Base-by-base conservation (phyloP, 1,140 invertebrate genomes). In the Aphelenchoides besseyi region DNA sequence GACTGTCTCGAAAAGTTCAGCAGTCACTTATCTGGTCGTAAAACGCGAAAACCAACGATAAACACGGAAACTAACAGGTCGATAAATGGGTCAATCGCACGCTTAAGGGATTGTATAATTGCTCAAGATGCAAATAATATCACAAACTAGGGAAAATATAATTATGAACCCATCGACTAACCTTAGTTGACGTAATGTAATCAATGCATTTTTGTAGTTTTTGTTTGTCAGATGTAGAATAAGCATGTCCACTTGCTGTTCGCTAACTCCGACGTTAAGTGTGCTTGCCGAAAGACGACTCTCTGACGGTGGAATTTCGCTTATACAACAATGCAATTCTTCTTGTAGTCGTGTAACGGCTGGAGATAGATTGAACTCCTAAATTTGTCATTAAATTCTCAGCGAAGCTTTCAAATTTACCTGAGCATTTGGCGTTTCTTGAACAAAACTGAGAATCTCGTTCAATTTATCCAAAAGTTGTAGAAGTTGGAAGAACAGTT, bases 401-500 rank as follows among this genome's bases (percentile, higher is more conserved):
- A 32, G 33, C 3, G 35, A 71, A 72, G 9, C 0, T 23, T 3
- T 12, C 36, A 77, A 69, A 69, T 1, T 37, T 69, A 84, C 81
- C 74, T 83, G 71, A 37, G 81, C 71, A 61, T 84, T 74, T 16
- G 64, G 52, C 16, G 71, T 69, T 18, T 78, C 61, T 48, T 82
- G 74, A 54, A 83, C 59, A 23, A 63, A 30, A n/a, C 70, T 57
- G 36, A 82, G 87, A 88, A 97, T 91, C 86, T 96, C 96, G 79
- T 92, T 91, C 76, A 92, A 93, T 18, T 92, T 91, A 86, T 97
- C 94, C 57, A 95, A 89, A 1, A 98, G 86, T 28, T 96, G 85
- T 8, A 96, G 86, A 12, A 97, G 87, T 84, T 97, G 95, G 81
- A 97, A 95, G 82, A 95, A 92, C 2, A 97, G 87, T 82, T 94